These are phyloP conservation scores for Tethya wilhelma DNA, from an alignment of 37 sponge, comb jelly and placozoan genomes.

Conservation along the genomic window DNA sequence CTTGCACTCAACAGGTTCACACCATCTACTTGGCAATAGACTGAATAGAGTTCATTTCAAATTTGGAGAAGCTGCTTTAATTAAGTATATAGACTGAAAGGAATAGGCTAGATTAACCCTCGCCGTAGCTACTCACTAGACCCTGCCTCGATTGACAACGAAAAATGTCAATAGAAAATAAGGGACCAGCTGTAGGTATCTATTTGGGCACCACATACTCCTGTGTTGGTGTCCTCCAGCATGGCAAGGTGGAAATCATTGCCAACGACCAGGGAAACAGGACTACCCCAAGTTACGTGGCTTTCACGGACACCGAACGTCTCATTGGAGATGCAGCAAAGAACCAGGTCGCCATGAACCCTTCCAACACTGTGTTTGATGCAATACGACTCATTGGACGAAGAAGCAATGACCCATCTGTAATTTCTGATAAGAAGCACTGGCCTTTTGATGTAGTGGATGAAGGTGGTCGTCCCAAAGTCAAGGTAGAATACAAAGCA, in stretches of 20 bases:
- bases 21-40: too few relatives aligned
- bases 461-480: constrained; percentile 84
- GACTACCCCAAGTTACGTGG: constrained; percentile 98
- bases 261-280: constrained; percentile 99
- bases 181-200: constrained; percentile 92
- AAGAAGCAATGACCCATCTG: constrained; percentile 1
- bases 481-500: constrained; percentile 87
- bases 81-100: too few relatives aligned
- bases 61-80: too few relatives aligned
- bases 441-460: constrained; percentile 95
- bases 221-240: constrained; percentile 99
- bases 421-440: constrained; percentile 84
- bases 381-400: constrained; percentile 96
- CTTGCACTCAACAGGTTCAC: too few relatives aligned
- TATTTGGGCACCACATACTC: constrained; percentile 99
- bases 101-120: too few relatives aligned
- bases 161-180: not conserved
- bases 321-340: constrained; percentile 99
- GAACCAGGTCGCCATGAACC: constrained; percentile 98
- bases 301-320: constrained; percentile 97
- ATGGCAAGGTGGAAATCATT: constrained; percentile 99
- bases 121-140: too few relatives aligned
- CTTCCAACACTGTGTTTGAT: constrained; percentile 96
- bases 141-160: too few relatives aligned
- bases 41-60: too few relatives aligned